Conservation (phyloP, 2,888 invertebrate species). For the Nomada flava region DNA sequence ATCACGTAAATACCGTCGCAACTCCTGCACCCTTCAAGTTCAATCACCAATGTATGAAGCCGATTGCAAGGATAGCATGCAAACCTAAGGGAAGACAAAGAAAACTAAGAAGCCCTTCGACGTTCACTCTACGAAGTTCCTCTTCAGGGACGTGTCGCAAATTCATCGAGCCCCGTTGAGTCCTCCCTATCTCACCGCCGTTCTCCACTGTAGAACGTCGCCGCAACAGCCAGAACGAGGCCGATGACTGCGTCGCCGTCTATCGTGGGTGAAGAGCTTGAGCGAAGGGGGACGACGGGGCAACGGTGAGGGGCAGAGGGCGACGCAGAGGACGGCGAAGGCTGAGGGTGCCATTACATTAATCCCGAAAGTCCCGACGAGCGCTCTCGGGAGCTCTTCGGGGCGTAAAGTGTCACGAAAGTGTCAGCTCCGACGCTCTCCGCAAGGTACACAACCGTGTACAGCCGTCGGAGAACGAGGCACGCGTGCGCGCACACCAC, state of each 20-base stretch:
- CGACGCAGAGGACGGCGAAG: conserved; percentile 26
- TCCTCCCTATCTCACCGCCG: background rate
- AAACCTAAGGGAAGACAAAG: no score
- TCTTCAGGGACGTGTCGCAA: conserved; percentile 53
- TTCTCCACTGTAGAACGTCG: conserved; percentile 37
- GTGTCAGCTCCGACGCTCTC: conserved; percentile 77
- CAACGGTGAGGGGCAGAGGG: conserved; percentile 12
- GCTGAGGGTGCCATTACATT: conserved; percentile 65
- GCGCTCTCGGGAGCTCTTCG: conserved; percentile 66
- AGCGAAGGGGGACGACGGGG: background rate
- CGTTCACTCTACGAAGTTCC: conserved; percentile 30
- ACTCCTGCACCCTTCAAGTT: no score
- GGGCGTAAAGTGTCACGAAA: conserved; percentile 74
- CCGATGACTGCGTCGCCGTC: conserved; percentile 39
- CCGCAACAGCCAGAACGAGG: conserved; percentile 56
- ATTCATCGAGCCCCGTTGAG: conserved; percentile 45
- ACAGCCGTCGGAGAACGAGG: conserved; percentile 32
- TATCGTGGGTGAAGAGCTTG: background rate
- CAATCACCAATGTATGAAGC: no score
- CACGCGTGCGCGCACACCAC: background rate
- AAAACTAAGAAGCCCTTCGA: background rate
- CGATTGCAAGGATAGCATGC: no score
- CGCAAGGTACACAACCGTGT: conserved; percentile 56
- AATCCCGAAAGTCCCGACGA: conserved; percentile 69
- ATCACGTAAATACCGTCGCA: no score